Conservation (phyloP, 2,797 vertebrate genomes). For the Pitangus sulphuratus region DNA sequence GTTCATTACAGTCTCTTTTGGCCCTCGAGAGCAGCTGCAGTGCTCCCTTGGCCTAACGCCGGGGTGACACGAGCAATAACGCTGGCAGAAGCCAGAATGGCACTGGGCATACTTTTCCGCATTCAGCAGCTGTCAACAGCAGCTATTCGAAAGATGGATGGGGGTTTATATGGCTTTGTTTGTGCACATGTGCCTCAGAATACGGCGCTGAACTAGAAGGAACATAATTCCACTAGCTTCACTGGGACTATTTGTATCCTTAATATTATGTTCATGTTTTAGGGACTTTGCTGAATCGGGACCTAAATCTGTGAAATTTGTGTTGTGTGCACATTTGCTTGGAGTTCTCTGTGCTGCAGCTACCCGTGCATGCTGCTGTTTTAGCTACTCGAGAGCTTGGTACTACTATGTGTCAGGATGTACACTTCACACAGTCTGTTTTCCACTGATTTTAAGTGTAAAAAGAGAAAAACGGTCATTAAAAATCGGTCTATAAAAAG, state of each 20-base stretch:
- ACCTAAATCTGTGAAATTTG: not conserved
- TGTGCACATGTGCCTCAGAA: conserved; percentile 34
- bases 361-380: not conserved
- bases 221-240: conserved; percentile 24
- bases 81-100: conserved; percentile 10
- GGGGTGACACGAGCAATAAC: conserved; percentile 44
- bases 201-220: not conserved
- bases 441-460: not conserved
- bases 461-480: conserved; percentile 2
- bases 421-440: not conserved
- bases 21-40: conserved; percentile 56
- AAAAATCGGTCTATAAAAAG: not conserved
- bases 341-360: not conserved
- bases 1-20: conserved; percentile 52
- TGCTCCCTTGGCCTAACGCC: conserved; percentile 39
- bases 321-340: not conserved
- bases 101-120: not conserved
- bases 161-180: conserved; percentile 7
- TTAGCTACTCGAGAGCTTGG: not conserved
- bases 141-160: conserved; percentile 48
- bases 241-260: not conserved
- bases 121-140: conserved; percentile 48
- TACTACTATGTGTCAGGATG: not conserved
- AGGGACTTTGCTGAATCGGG: not conserved
- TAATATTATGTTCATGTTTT: not conserved